A percentile compares a stretch with the other conserved stretches of the same genome.
These are phyloP conservation scores for Vanessa atalanta DNA, from an alignment of 1,140 invertebrate genomes.

Conservation along the genomic window DNA sequence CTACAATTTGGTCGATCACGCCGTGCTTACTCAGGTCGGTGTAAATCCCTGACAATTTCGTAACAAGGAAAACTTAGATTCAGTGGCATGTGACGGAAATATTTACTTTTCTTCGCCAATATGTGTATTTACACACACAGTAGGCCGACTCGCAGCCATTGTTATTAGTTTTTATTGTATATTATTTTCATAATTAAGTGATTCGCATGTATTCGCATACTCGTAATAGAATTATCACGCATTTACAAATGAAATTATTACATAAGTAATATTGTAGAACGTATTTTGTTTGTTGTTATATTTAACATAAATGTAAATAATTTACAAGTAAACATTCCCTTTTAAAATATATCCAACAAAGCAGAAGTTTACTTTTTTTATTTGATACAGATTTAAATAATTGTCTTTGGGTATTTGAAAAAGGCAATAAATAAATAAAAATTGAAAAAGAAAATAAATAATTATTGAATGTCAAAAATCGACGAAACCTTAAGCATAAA, in stretches of 20 bases:
- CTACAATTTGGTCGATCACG: too few species aligned
- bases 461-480: too few species aligned
- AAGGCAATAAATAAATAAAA: too few species aligned
- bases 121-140: not conserved
- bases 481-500: too few species aligned
- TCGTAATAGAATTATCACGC: not conserved
- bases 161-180: slow-evolving; percentile 1
- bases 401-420: too few species aligned
- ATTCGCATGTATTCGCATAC: not conserved
- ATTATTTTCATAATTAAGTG: not conserved
- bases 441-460: too few species aligned
- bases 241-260: not conserved
- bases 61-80: slow-evolving; percentile 21
- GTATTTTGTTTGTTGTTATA: not conserved
- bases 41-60: not conserved
- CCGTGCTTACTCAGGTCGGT: too few species aligned
- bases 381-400: too few species aligned
- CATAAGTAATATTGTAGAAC: slow-evolving; percentile 4
- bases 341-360: too few species aligned
- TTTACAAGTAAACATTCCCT: too few species aligned
- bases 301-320: too few species aligned
- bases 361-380: too few species aligned
- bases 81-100: slow-evolving; percentile 10
- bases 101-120: slow-evolving; percentile 2
- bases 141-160: not conserved